These are phyloP conservation scores for Carassius auratus DNA, from an alignment of 2,113 vertebrate species.

Conservation along the genomic window DNA sequence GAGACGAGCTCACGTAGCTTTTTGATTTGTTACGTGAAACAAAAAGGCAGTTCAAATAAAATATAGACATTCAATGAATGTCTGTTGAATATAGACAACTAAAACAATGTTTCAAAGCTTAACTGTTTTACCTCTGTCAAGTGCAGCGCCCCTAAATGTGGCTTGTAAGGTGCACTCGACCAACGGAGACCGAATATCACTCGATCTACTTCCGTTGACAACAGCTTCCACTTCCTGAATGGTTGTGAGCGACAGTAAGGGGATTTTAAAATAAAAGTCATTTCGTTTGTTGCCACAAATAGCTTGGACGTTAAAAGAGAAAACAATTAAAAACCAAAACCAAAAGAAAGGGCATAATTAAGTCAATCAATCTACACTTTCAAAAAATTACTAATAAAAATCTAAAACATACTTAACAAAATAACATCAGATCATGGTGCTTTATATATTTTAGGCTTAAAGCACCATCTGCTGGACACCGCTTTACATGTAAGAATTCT, in stretches of 20 bases:
- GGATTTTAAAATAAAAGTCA: slow-evolving; percentile 41
- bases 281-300: not conserved
- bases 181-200: slow-evolving; percentile 2
- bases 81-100: no score
- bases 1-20: not conserved
- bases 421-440: not conserved
- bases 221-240: slow-evolving; percentile 38
- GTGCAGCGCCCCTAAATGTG: not conserved
- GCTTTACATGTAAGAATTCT: not conserved
- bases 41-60: not conserved
- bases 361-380: not conserved
- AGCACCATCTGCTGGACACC: slow-evolving; percentile 21
- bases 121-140: slow-evolving; percentile 10
- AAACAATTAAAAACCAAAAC: not conserved
- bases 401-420: not conserved
- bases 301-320: not conserved
- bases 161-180: not conserved
- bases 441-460: not conserved
- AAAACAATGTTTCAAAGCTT: not conserved
- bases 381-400: not conserved
- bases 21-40: slow-evolving; percentile 10
- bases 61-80: not conserved
- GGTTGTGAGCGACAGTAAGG: not conserved
- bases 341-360: not conserved
- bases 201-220: slow-evolving; percentile 28